phyloP scores from a whole-genome alignment of 37 sponge, comb jelly and placozoan species.

The Crambe crambe region DNA sequence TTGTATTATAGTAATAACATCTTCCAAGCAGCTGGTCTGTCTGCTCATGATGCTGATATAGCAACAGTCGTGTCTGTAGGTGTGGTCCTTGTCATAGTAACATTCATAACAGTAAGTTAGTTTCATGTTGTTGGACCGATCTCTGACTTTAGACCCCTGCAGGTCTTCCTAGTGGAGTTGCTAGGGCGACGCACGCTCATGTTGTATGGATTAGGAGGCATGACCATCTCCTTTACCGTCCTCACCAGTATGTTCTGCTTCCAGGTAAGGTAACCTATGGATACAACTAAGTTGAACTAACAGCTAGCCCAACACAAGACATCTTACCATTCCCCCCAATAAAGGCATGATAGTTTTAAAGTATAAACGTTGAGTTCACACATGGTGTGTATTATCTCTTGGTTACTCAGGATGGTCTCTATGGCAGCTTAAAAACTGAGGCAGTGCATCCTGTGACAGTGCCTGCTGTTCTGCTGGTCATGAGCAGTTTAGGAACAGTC shows the following conservation, averaged over 20 bases:
- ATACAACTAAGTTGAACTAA: no score
- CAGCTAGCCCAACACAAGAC: no score
- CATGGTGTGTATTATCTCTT: not conserved
- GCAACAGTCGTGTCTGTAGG: conserved; percentile 39
- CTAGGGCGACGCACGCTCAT: conserved; percentile 57
- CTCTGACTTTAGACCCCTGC: not conserved
- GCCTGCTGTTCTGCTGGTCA: conserved; percentile 52
- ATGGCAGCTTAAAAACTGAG: not conserved
- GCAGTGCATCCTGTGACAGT: conserved; percentile 14
- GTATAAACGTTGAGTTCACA: no score
- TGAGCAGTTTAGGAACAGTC: conserved; percentile 24
- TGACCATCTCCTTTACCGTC: conserved; percentile 57
- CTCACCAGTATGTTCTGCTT: conserved; percentile 66
- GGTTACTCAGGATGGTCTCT: conserved; percentile 34
- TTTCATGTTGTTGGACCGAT: no score
- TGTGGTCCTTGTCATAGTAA: conserved; percentile 30
- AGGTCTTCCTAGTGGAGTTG: conserved; percentile 63
- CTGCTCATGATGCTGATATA: conserved; percentile 24
- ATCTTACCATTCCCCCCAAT: no score
- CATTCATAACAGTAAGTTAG: conserved; percentile 51
- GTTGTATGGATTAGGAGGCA: conserved; percentile 72
- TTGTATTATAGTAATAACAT: conserved; percentile 56
- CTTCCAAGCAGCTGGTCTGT: conserved; percentile 51
- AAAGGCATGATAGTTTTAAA: no score
- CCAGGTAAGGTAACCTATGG: conserved; percentile 9